phyloP scores from a whole-genome alignment of 64 coral and sea anemone genomes.

The Pocillopora verrucosa region DNA sequence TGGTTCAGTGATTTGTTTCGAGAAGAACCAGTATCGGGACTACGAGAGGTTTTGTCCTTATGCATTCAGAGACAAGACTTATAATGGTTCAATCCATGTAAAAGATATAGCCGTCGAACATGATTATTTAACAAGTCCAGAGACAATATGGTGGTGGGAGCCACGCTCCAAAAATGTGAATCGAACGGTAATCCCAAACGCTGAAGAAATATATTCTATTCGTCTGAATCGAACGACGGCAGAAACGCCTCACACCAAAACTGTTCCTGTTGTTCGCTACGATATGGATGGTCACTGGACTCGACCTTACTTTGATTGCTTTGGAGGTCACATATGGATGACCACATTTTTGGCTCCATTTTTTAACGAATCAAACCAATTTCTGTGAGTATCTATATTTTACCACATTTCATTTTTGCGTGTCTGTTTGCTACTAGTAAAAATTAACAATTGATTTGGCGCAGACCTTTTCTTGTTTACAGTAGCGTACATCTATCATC shows the following conservation, averaged over 20 bases:
- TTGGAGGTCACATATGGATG: constrained; percentile 70
- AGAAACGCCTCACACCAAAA: not conserved
- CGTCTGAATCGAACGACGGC: constrained; percentile 33
- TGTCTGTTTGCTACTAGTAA: not conserved
- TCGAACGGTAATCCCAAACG: not conserved
- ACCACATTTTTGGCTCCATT: constrained; percentile 62
- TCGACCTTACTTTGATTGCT: constrained; percentile 69
- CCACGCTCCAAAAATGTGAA: constrained; percentile 3
- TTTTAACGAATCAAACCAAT: constrained; percentile 57
- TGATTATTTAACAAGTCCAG: constrained; percentile 40
- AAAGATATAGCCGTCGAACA: constrained; percentile 63
- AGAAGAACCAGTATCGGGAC: constrained; percentile 48
- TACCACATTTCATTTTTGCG: not conserved
- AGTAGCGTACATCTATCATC: not conserved
- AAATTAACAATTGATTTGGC: not conserved
- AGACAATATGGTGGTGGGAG: constrained; percentile 67
- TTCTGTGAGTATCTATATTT: constrained; percentile 57
- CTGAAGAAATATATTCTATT: constrained; percentile 30
- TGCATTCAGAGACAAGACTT: constrained; percentile 39
- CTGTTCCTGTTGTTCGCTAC: constrained; percentile 31
- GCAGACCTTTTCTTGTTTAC: not conserved
- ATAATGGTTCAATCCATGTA: constrained; percentile 30
- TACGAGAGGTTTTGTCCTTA: constrained; percentile 62
- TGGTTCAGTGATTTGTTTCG: constrained; percentile 67
- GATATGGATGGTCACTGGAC: constrained; percentile 46